These are phyloP conservation scores for Thamnophis elegans DNA, from an alignment of 2,797 vertebrate species.

Conservation along the genomic window DNA sequence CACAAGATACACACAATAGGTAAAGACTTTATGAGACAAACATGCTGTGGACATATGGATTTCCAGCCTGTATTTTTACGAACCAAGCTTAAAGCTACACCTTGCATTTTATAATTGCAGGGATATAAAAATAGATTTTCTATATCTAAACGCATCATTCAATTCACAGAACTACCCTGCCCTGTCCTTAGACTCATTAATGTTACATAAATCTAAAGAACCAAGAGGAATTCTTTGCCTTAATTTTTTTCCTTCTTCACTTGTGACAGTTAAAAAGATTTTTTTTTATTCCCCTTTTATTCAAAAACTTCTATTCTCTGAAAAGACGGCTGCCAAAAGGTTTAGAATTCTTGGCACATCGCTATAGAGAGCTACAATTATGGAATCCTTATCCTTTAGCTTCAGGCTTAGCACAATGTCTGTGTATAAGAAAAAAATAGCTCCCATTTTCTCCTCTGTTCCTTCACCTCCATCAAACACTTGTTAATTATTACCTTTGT, in stretches of 20 bases:
- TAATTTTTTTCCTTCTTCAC: neutral
- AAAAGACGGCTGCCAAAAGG: slow-evolving; percentile 23
- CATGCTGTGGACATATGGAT: neutral
- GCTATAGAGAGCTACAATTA: slow-evolving; percentile 23
- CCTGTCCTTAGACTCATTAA: neutral
- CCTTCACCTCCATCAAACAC: neutral
- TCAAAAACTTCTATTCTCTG: slow-evolving; percentile 10
- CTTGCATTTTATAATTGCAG: neutral
- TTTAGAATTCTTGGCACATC: slow-evolving; percentile 22
- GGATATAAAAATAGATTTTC: neutral
- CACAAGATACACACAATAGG: neutral
- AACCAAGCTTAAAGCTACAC: neutral
- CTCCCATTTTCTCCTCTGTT: slow-evolving; percentile 14
- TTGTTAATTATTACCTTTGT: slow-evolving; percentile 46
- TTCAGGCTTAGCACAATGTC: slow-evolving; percentile 8
- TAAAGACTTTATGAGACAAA: neutral
- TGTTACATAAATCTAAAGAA: neutral
- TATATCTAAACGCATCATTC: neutral
- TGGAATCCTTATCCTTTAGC: slow-evolving; percentile 14
- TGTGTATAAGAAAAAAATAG: slow-evolving; percentile 17
- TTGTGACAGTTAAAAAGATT: neutral
- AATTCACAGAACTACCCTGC: neutral
- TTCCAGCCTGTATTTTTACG: neutral
- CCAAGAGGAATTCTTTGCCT: neutral
- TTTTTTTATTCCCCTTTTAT: slow-evolving; percentile 27